These are phyloP conservation scores for Cotesia vestalis DNA, from an alignment of 1,140 invertebrate genomes.

Conservation along the genomic window DNA sequence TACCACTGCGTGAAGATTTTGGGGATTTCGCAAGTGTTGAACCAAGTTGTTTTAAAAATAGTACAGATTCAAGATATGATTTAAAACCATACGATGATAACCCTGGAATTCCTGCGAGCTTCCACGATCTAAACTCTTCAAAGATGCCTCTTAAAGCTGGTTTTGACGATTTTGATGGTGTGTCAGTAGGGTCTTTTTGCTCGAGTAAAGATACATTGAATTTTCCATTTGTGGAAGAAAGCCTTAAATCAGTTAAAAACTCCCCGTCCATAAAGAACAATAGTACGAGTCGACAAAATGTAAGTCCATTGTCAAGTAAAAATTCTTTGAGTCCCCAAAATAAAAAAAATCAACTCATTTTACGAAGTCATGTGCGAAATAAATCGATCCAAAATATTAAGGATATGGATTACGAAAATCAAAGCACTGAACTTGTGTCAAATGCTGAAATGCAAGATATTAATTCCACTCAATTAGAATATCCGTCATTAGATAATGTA, in stretches of 20 bases:
- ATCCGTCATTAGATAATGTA: constrained; percentile 48
- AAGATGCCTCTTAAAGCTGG: constrained; percentile 59
- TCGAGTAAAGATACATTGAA: constrained; percentile 61
- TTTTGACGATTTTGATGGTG: constrained; percentile 63
- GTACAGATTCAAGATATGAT: constrained; percentile 49
- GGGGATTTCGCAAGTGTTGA: constrained; percentile 59
- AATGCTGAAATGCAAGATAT: constrained; percentile 42
- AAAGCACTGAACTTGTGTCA: constrained; percentile 51
- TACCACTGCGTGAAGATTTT: constrained; percentile 58
- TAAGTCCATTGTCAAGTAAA: constrained; percentile 49
- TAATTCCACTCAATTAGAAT: constrained; percentile 44
- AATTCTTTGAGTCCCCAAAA: constrained; percentile 51
- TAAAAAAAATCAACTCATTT: constrained; percentile 19
- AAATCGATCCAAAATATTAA: constrained; percentile 41
- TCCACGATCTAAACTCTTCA: constrained; percentile 56
- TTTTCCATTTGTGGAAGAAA: constrained; percentile 60
- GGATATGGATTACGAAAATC: constrained; percentile 61
- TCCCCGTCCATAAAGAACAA: constrained; percentile 56
- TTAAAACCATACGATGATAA: constrained; percentile 46
- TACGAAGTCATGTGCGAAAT: constrained; percentile 23
- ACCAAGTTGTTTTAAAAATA: constrained; percentile 53
- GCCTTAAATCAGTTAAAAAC: constrained; percentile 55
- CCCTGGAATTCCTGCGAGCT: constrained; percentile 46
- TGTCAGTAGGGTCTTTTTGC: constrained; percentile 53
- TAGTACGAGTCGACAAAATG: constrained; percentile 48